Evolutionary conservation across 2,113 vertebrate genomes (phyloP), one percentile per base, ranked within the genome.

Genomic region (Pseudorhombus dupliciocellatus): DNA sequence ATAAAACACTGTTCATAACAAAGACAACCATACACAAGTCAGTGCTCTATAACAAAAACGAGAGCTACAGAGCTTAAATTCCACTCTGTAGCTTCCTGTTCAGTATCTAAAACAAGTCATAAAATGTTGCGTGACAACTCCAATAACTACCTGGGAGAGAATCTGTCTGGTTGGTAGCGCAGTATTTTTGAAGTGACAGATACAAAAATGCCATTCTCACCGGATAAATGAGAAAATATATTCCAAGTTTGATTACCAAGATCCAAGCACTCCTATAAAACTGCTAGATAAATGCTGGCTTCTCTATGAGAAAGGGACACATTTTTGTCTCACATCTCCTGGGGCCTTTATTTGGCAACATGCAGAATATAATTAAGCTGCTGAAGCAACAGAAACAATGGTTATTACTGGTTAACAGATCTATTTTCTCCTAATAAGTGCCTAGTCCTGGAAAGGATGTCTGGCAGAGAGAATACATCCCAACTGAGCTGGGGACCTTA

Each of bases 341-440:
- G 54, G 66, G 71, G 51, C 51, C 65, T 87, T 84, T 69, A 87
- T 80, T 71, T 77, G 44, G 56, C 24, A 72, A 64, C 67, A 67
- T 77, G 65, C 58, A 79, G 77, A 52, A 75, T 62, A 75, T 84
- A 80, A 89, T 90, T 84, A 87, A 66, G 65, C 60, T 75, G 71
- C 68, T 86, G 30, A 22, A 84, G 66, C 62, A 72, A 81, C 65
- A 81, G 60, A 82, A 73, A 81, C 40, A 1, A 70, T 68, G 65
- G 75, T 84, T 84, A 88, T 87, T 89, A 85, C 66, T 80, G 75
- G 68, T 69, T 50, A 26, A 84, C 50, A 83, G 85, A 85, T 77
- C 58, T 52, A 80, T 83, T 84, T 79, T 67, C 22, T 59, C 50
- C 53, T 75, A 60, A 42, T 50, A 54, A 8, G 44, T 40, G 51